Evolutionary conservation across 2,888 invertebrate genomes (phyloP).

Genomic region (Brenthis daphne): DNA sequence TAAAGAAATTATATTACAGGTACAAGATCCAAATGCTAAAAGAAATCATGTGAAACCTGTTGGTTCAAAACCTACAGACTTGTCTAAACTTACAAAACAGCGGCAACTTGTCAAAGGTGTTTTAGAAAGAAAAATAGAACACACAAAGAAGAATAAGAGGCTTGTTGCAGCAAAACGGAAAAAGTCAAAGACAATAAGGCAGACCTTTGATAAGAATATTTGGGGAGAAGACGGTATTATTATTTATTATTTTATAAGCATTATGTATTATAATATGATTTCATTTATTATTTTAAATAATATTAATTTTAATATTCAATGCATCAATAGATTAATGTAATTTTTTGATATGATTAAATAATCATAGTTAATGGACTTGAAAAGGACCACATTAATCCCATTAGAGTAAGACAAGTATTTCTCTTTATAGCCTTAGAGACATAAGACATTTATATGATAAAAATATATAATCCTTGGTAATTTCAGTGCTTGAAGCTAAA

Average conservation of each 20-base stretch:
- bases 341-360: too few relatives aligned
- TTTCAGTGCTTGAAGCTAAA: conserved; percentile 62
- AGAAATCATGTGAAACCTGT: conserved; percentile 72
- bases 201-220: conserved; percentile 83
- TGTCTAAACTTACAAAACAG: conserved; percentile 74
- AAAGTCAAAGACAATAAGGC: conserved; percentile 66
- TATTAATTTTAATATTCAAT: too few relatives aligned
- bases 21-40: conserved; percentile 86
- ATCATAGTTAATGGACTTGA: too few relatives aligned
- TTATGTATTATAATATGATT: too few relatives aligned
- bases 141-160: conserved; percentile 72
- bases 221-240: conserved; percentile 84
- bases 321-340: too few relatives aligned
- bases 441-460: too few relatives aligned
- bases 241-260: neutral
- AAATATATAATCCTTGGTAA: neutral
- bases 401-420: too few relatives aligned
- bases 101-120: conserved; percentile 72
- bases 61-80: conserved; percentile 64
- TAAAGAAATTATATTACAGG: conserved; percentile 55
- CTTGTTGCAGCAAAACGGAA: conserved; percentile 63
- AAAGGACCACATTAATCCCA: too few relatives aligned
- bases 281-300: too few relatives aligned
- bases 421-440: too few relatives aligned
- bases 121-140: conserved; percentile 76